Evolutionary conservation across 1,140 invertebrate species (phyloP).

Genomic region (Cherax destructor): DNA sequence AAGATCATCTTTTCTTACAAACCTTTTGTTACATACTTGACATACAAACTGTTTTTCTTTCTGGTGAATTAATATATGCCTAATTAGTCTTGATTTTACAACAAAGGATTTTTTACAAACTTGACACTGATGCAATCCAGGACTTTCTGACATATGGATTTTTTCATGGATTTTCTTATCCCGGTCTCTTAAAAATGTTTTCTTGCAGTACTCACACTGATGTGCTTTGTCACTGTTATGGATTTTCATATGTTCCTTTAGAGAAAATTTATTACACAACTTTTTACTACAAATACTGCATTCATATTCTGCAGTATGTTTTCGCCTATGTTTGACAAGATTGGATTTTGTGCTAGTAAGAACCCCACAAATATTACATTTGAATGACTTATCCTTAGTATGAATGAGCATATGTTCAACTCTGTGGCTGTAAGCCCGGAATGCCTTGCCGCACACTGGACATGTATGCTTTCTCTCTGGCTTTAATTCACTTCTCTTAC

Average conservation of each 20-base stretch:
- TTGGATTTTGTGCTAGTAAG: constrained; percentile 49
- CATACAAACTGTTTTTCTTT: constrained; percentile 41
- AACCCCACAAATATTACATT: constrained; percentile 42
- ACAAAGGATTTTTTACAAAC: constrained; percentile 42
- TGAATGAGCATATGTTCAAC: constrained; percentile 61
- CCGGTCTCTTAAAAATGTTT: constrained; percentile 17
- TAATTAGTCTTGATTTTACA: constrained; percentile 25
- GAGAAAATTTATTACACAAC: constrained; percentile 49
- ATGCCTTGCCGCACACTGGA: constrained; percentile 39
- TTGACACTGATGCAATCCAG: constrained; percentile 13
- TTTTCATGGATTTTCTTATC: constrained; percentile 42
- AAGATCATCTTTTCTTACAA: constrained; percentile 50
- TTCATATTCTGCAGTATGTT: constrained; percentile 20
- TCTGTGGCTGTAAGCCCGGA: constrained; percentile 53
- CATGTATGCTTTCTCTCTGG: constrained; percentile 45
- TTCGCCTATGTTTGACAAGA: constrained; percentile 36
- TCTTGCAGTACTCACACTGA: constrained; percentile 37
- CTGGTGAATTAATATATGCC: constrained; percentile 47
- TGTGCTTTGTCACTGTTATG: constrained; percentile 21
- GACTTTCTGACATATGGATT: constrained; percentile 1
- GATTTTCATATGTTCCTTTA: constrained; percentile 52
- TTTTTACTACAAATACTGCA: constrained; percentile 43
- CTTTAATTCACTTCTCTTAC: background rate
- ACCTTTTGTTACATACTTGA: constrained; percentile 36
- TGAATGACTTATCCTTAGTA: constrained; percentile 36